A percentile compares a stretch with the other conserved stretches of the same genome.
These are phyloP conservation scores for Tholera decimalis DNA, from an alignment of 2,888 invertebrate species.

Conservation along the genomic window DNA sequence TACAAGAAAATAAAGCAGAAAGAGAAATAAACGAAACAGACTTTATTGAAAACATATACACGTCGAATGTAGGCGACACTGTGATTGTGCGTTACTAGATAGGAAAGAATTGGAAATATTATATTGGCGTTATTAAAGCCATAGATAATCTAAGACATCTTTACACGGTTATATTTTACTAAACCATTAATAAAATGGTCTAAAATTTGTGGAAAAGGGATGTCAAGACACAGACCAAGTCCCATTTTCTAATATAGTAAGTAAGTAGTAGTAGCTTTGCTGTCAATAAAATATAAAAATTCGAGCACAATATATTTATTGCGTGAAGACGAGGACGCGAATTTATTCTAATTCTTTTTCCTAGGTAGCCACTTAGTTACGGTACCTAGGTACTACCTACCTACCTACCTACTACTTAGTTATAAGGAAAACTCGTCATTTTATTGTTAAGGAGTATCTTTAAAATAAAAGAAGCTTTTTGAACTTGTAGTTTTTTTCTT, in stretches of 20 bases:
- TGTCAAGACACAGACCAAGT: conserved; percentile 18
- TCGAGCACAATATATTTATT: conserved; percentile 9
- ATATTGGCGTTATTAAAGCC: conserved; percentile 31
- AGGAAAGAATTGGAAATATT: conserved; percentile 39
- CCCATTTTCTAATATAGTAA: conserved; percentile 15
- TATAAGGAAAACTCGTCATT: conserved; percentile 5
- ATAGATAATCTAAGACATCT: conserved; percentile 25
- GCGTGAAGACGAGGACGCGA: no score
- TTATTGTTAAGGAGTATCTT: not conserved
- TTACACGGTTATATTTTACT: conserved; percentile 39
- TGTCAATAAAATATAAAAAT: conserved; percentile 10
- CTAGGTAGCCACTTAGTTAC: not conserved
- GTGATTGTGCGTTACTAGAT: conserved; percentile 36
- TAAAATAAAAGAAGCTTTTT: no score
- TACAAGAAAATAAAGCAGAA: conserved; percentile 10
- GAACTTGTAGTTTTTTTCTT: no score
- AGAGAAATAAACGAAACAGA: conserved; percentile 17
- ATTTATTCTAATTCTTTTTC: no score
- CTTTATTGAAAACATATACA: conserved; percentile 22
- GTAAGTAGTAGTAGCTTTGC: conserved; percentile 2
- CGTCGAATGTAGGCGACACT: conserved; percentile 22
- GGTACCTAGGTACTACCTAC: no score
- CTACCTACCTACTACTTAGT: conserved; percentile 4
- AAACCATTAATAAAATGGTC: conserved; percentile 29
- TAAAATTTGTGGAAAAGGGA: conserved; percentile 14